Conservation (phyloP, 2,888 invertebrate genomes). For the Lepidochitona cinerea region DNA sequence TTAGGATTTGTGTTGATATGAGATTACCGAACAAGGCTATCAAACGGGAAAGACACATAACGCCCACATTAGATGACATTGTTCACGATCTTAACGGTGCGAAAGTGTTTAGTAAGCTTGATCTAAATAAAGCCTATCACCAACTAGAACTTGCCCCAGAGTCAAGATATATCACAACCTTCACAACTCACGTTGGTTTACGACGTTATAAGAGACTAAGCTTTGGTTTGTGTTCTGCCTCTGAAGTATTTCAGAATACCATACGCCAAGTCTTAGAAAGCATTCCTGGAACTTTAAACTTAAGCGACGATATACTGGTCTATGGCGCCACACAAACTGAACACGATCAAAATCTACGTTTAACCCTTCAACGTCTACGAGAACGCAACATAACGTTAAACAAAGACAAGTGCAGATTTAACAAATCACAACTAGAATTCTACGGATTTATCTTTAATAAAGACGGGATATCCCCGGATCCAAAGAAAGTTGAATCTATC, state of each 20-base stretch:
- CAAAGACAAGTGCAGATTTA: constrained; percentile 21
- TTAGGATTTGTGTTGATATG: constrained; percentile 45
- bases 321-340: constrained; percentile 10
- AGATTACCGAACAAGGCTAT: constrained; percentile 35
- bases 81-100: constrained; percentile 35
- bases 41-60: constrained; percentile 34
- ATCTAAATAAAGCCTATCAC: constrained; percentile 33
- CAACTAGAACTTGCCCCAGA: constrained; percentile 23
- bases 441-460: constrained; percentile 2
- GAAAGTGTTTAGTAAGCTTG: constrained; percentile 31
- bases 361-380: constrained; percentile 16
- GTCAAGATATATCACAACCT: constrained; percentile 35
- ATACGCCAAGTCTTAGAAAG: constrained; percentile 7
- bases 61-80: constrained; percentile 39
- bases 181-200: constrained; percentile 32
- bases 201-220: constrained; percentile 25
- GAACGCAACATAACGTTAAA: constrained; percentile 24
- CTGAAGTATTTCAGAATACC: constrained; percentile 17
- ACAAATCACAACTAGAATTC: neutral
- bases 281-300: constrained; percentile 7
- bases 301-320: constrained; percentile 20
- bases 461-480: constrained; percentile 8
- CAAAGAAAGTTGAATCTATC: constrained; percentile 4
- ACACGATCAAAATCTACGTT: constrained; percentile 16
- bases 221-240: constrained; percentile 20